phyloP scores from a whole-genome alignment of 2,113 vertebrate genomes.

The Fregetta grallaria region DNA sequence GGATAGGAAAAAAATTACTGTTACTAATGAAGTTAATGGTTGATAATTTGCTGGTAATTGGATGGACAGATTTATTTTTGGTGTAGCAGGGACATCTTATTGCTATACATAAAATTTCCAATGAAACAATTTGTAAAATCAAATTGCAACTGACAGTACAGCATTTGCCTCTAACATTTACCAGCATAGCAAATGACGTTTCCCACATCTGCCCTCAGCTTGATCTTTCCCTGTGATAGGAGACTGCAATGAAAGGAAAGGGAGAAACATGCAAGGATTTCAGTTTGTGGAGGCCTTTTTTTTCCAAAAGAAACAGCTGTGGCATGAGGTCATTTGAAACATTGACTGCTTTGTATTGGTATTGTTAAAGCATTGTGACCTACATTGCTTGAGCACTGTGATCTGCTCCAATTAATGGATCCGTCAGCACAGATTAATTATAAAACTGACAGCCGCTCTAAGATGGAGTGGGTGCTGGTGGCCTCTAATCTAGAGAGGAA shows the following conservation, averaged over 20 bases:
- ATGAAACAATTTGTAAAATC: constrained; percentile 52
- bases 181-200: constrained; percentile 41
- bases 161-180: constrained; percentile 23
- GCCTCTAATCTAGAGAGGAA: background rate
- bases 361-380: constrained; percentile 13
- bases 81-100: background rate
- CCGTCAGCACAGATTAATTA: constrained; percentile 13
- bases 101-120: constrained; percentile 49
- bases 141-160: constrained; percentile 63
- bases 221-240: background rate
- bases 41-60: constrained; percentile 63
- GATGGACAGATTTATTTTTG: constrained; percentile 59
- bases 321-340: background rate
- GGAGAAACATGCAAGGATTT: background rate
- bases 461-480: background rate
- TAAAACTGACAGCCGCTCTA: background rate
- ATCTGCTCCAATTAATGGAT: constrained; percentile 43
- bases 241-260: background rate
- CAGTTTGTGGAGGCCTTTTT: background rate
- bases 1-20: background rate
- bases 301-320: background rate
- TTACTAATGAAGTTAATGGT: constrained; percentile 30
- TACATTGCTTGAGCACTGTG: background rate
- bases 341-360: background rate
- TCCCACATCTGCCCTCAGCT: constrained; percentile 8